Evolutionary conservation across 1,140 invertebrate species (phyloP), one percentile per base, ranked within the genome.

Genomic region (Dryas iulia): DNA sequence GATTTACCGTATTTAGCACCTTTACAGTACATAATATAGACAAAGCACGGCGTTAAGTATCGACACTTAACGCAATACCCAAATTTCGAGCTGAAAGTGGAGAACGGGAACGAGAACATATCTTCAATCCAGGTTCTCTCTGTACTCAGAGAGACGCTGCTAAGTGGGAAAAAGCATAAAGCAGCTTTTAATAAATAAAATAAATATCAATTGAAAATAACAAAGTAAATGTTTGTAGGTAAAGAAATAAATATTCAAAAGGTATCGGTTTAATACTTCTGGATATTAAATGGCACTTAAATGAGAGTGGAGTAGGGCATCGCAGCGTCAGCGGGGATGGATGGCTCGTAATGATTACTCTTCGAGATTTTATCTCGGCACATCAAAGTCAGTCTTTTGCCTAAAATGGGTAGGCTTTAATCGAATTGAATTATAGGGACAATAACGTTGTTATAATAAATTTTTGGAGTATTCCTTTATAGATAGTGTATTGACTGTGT

Each of bases 311-410:
- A 58, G 24, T 56, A 18, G 57, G 7, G 25, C 10, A 6, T 30
- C 26, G 14, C 18, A 18, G 24, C 25, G 56, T 58, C 56, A 58
- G 56, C 28, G 57, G 10, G 53, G 57, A 59, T 59, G 28, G 57
- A 59, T 58, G 14, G 56, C 56, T 26, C 14, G 53, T 59, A 11
- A 31, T 28, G 26, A 59, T 59, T 28, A 59, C 57, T 59, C 30
- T 21, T 59, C 57, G 21, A 33, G 57, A 59, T 59, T 59, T 33
- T 59, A 59, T 59, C 57, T 59, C 10, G n/a, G 56, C 4, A 23
- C 57, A 59, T 59, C 57, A 59, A 31, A 59, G 26, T 21, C 57
- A 21, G 26, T 14, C 8, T 33, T 21, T 58, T 10, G 8, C 24
- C 12, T 58, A 26, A 30, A 26, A 28, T 33, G 57, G 28, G 26